Evolutionary conservation across 2,888 invertebrate genomes (phyloP).

Genomic region (Erebia epiphron): DNA sequence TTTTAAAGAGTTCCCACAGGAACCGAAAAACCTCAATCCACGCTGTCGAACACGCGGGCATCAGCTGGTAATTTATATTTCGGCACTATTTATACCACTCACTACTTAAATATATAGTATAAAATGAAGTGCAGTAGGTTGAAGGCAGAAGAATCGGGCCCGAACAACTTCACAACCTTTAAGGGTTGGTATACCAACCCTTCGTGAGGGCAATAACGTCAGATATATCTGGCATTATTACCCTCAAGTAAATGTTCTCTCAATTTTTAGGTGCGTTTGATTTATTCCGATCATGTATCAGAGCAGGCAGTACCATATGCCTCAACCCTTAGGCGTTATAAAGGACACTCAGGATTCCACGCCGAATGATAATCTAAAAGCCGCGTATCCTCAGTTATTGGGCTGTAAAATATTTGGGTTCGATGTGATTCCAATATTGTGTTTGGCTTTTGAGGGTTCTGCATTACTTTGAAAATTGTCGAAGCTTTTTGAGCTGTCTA

Average conservation of each 20-base stretch:
- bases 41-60: no score
- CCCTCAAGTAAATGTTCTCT: conserved; percentile 8
- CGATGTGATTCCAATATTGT: conserved; percentile 14
- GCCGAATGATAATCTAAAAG: conserved; percentile 35
- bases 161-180: no score
- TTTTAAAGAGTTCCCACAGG: no score
- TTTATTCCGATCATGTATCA: conserved; percentile 34
- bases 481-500: not conserved
- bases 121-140: no score
- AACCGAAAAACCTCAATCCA: no score
- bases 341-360: conserved; percentile 37
- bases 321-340: conserved; percentile 37
- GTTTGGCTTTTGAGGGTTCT: not conserved
- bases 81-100: no score
- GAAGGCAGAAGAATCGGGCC: no score
- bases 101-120: no score
- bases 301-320: conserved; percentile 32
- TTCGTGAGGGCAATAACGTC: no score
- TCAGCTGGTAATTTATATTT: no score
- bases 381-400: conserved; percentile 34
- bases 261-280: conserved; percentile 21
- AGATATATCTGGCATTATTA: conserved; percentile 1
- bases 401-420: conserved; percentile 38
- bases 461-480: not conserved
- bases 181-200: no score